Evolutionary conservation across 1,140 invertebrate species (phyloP).

Genomic region (Choristoneura fumiferana): DNA sequence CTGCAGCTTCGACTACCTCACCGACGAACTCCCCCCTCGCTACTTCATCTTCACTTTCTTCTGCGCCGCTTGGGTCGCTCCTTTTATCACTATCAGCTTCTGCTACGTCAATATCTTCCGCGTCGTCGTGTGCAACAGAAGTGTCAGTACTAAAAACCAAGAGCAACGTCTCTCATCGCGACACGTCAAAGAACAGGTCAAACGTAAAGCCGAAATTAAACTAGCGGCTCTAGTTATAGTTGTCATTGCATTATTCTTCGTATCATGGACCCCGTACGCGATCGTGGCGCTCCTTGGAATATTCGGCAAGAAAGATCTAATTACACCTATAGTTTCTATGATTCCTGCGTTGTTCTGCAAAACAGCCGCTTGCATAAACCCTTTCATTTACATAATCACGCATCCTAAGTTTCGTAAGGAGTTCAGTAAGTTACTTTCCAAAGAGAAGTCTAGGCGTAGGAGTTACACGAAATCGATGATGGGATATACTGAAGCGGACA

Average conservation of each 20-base stretch:
- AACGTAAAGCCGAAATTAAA: slow-evolving; percentile 83
- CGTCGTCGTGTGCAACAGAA: slow-evolving; percentile 79
- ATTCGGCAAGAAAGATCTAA: slow-evolving; percentile 80
- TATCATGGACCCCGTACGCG: slow-evolving; percentile 89
- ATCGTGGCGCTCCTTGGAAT: slow-evolving; percentile 85
- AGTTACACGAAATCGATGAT: slow-evolving; percentile 58
- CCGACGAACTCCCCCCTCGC: slow-evolving; percentile 76
- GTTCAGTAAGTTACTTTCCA: slow-evolving; percentile 67
- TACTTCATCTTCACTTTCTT: slow-evolving; percentile 85
- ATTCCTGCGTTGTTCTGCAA: slow-evolving; percentile 88
- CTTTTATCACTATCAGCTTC: slow-evolving; percentile 83
- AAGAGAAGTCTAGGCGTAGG: slow-evolving; percentile 59
- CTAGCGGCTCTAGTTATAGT: slow-evolving; percentile 82
- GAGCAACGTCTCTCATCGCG: slow-evolving; percentile 72
- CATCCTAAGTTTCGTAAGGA: slow-evolving; percentile 84
- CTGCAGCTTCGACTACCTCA: slow-evolving; percentile 90
- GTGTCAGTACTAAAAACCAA: slow-evolving; percentile 54
- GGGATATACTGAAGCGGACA: slow-evolving; percentile 44
- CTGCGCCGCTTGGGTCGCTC: slow-evolving; percentile 83
- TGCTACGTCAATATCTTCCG: slow-evolving; percentile 85
- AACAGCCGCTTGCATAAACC: slow-evolving; percentile 85
- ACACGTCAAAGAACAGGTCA: slow-evolving; percentile 81
- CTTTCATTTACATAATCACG: slow-evolving; percentile 86
- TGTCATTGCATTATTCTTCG: slow-evolving; percentile 84
- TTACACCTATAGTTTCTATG: slow-evolving; percentile 85